These are phyloP conservation scores for Hylaeus anthracinus DNA, from an alignment of 1,140 invertebrate genomes.

Conservation along the genomic window DNA sequence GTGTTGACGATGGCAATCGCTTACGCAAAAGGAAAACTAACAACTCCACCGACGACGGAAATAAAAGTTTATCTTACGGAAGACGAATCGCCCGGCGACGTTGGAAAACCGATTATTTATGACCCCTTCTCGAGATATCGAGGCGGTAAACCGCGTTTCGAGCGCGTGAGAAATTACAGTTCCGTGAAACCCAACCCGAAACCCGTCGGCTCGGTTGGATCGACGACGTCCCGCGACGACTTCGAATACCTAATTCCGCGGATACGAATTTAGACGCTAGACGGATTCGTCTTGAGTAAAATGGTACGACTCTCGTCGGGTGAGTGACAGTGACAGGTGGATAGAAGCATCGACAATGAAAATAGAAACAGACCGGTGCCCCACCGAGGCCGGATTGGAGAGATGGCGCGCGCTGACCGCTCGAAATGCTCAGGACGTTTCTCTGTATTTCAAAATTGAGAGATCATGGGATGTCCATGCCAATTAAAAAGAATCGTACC, in stretches of 20 bases:
- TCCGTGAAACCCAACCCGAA: neutral
- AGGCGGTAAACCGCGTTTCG: neutral
- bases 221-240: neutral
- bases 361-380: slow-evolving; percentile 64
- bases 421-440: too few relatives aligned
- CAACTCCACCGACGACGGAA: neutral
- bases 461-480: too few relatives aligned
- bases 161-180: slow-evolving; percentile 8
- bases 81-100: neutral
- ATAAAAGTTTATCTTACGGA: slow-evolving; percentile 16
- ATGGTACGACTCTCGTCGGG: slow-evolving; percentile 52
- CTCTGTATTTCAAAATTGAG: too few relatives aligned
- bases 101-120: slow-evolving; percentile 8
- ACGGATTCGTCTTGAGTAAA: slow-evolving; percentile 9
- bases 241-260: slow-evolving; percentile 6
- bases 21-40: neutral
- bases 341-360: slow-evolving; percentile 69
- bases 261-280: slow-evolving; percentile 43
- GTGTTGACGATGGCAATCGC: too few relatives aligned
- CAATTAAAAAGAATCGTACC: too few relatives aligned
- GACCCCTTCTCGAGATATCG: neutral
- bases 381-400: neutral
- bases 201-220: too few relatives aligned
- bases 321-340: slow-evolving; percentile 75
- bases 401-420: too few relatives aligned